Conservation (phyloP, 2,797 vertebrate genomes). For the Mareca penelope region DNA sequence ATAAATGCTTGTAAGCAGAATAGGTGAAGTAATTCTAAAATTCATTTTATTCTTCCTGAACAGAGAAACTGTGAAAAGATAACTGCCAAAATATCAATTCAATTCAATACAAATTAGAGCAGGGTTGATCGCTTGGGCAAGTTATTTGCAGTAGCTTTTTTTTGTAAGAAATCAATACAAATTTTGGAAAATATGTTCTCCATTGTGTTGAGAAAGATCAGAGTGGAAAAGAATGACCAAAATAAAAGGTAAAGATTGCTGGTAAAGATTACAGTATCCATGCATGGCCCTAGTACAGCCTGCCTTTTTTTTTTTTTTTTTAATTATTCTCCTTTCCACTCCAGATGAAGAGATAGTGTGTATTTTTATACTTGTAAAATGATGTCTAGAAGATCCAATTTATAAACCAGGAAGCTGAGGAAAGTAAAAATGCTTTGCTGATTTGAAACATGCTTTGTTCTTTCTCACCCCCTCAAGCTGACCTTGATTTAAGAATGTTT, state of each 20-base stretch:
- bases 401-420: background rate
- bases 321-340: background rate
- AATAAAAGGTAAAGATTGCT: background rate
- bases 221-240: background rate
- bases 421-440: background rate
- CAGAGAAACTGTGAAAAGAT: background rate
- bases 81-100: too few relatives aligned
- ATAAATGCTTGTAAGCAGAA: background rate
- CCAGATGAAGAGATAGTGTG: background rate
- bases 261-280: background rate
- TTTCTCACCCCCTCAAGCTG: background rate
- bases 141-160: background rate
- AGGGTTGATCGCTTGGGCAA: background rate
- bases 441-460: background rate
- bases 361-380: background rate
- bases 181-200: background rate
- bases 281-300: background rate
- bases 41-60: background rate
- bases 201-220: background rate
- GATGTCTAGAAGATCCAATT: background rate
- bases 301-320: background rate
- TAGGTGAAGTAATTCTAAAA: background rate
- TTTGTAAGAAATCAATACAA: background rate
- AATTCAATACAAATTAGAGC: background rate
- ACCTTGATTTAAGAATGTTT: background rate